These are phyloP conservation scores for Polietes domitor DNA, from an alignment of 2,888 invertebrate species.

Conservation along the genomic window DNA sequence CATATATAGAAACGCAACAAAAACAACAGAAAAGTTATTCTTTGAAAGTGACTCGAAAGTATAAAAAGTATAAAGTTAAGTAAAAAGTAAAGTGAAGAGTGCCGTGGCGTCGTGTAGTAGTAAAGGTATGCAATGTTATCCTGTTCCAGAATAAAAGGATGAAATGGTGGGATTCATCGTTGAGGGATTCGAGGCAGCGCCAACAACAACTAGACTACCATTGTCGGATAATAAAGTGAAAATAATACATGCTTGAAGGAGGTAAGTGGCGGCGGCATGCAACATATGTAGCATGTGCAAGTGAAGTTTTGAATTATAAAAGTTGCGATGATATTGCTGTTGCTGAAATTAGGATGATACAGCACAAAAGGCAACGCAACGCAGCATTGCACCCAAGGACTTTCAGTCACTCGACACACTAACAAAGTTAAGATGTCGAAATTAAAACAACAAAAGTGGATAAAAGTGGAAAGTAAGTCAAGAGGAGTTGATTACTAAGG, in stretches of 20 bases:
- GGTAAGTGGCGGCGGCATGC: constrained; percentile 36
- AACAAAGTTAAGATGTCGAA: constrained; percentile 25
- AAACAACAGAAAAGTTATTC: constrained; percentile 20
- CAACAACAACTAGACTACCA: constrained; percentile 15
- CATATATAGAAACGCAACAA: not conserved
- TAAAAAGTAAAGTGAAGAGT: constrained; percentile 26
- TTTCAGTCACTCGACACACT: constrained; percentile 21
- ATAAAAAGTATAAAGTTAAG: not conserved
- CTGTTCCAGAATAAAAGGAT: not conserved
- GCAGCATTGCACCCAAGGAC: constrained; percentile 13
- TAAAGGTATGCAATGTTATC: constrained; percentile 4
- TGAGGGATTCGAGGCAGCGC: constrained; percentile 40
- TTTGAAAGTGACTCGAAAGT: not conserved
- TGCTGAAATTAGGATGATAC: constrained; percentile 38
- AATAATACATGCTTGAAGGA: constrained; percentile 35
- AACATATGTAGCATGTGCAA: not conserved
- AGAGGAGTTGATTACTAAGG: constrained; percentile 17
- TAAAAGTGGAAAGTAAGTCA: constrained; percentile 24
- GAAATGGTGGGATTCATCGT: constrained; percentile 25
- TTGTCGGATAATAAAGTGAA: constrained; percentile 28
- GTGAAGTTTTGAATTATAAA: constrained; percentile 41
- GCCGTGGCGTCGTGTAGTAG: too few species aligned
- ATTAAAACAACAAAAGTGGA: constrained; percentile 39
- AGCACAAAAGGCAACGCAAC: constrained; percentile 11
- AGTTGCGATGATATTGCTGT: constrained; percentile 4